Evolutionary conservation across 1,140 invertebrate genomes (phyloP), one percentile per base, ranked within the genome.

Genomic region (Neuroterus valhalla): DNA sequence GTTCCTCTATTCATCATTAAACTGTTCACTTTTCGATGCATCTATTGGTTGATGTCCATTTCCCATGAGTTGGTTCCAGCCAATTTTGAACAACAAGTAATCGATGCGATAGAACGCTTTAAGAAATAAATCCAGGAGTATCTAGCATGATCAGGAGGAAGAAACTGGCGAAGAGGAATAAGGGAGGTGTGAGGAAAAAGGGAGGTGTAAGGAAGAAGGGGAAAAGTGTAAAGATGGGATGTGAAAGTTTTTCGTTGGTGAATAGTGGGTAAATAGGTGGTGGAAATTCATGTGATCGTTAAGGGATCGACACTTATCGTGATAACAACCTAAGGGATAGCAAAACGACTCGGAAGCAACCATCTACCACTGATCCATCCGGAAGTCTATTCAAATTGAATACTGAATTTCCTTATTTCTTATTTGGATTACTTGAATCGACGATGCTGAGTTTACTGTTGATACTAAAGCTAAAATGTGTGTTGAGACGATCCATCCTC

Each of bases 251-350:
- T 5, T 38, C 31, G 10, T 8, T 5, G 31, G 5, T 38, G 31
- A 38, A 8, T 38, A 8, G 31, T 1, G 31, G 6, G 31, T 10
- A 38, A 10, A n/a, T n/a, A 8, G 31, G 31, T 38, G 2, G 23
- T 26, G 55, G 55, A 26, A 62, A 62, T 62, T 62, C 23, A 12
- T 38, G n/a, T 31, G 55, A 62, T 14, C 55, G 21, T 62, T 62
- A 31, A n/a, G 23, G 26, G 26, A 62, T 62, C 55, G 14, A 38
- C 55, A 2, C 31, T 62, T 31, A 62, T 62, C 23, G 15, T 5
- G 26, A 62, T 38, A 62, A 14, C 15, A 26, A 62, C 23, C 55
- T 31, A 62, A 62, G 21, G 31, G 23, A 2, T 26, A 62, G 23
- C 10, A 62, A 31, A 62, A 26, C 52, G 8, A 14, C 52, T 55